Percentiles rank a stretch among this genome's conserved stretches.
These are phyloP conservation scores for Hephaestus fuliginosus DNA, from an alignment of 2,797 vertebrate genomes.

Conservation along the genomic window DNA sequence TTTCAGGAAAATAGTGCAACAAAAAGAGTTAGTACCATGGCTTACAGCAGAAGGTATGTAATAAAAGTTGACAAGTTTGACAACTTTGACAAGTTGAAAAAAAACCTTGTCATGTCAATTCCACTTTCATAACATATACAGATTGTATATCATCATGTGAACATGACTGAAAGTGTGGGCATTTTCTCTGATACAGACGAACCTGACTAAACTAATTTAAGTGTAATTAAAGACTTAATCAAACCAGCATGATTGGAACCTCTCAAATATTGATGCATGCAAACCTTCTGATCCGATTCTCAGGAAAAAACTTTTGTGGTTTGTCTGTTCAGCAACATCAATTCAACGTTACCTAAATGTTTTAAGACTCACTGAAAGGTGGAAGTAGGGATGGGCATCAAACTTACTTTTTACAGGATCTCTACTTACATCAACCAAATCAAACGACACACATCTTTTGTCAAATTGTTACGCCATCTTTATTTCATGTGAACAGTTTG, in stretches of 20 bases:
- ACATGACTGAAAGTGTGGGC: conserved; percentile 27
- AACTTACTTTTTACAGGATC: conserved; percentile 39
- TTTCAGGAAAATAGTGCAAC: conserved; percentile 99
- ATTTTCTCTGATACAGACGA: conserved; percentile 15
- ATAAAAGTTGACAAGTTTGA: conserved; percentile 75
- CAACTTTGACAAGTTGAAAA: conserved; percentile 55
- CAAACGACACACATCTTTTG: conserved; percentile 1
- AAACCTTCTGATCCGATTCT: conserved; percentile 32
- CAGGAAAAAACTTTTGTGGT: not conserved
- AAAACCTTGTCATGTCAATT: conserved; percentile 81
- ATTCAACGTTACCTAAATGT: conserved; percentile 33
- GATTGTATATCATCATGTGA: conserved; percentile 41
- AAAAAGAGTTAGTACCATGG: conserved; percentile 99
- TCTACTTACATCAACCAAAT: conserved; percentile 21
- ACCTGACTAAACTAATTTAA: conserved; percentile 17
- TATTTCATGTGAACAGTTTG: conserved; percentile 1
- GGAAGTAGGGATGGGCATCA: conserved; percentile 64
- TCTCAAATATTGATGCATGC: conserved; percentile 48
- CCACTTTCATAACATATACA: conserved; percentile 54
- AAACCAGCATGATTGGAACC: conserved; percentile 31
- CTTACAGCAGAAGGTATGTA: conserved; percentile 76
- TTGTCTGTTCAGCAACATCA: conserved; percentile 27
- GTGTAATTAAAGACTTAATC: conserved; percentile 17
- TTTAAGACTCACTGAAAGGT: conserved; percentile 33
- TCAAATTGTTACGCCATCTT: not conserved